Evolutionary conservation across 1,140 invertebrate genomes (phyloP).

Genomic region (Drosophila pachea): DNA sequence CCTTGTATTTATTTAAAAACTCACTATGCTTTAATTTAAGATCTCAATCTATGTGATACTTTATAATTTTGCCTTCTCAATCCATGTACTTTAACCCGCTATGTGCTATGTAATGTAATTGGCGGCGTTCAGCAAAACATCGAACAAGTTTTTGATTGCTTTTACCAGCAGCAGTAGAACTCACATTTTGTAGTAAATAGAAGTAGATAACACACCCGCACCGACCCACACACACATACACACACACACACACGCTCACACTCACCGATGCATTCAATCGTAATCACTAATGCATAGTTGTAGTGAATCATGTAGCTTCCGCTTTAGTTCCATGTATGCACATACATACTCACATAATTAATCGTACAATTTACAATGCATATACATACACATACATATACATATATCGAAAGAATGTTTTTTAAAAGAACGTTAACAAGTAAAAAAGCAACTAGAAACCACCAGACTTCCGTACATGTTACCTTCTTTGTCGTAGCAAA

Average conservation of each 20-base stretch:
- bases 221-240: slow-evolving; percentile 15
- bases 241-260: slow-evolving; percentile 14
- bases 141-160: slow-evolving; percentile 69
- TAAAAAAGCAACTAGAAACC: slow-evolving; percentile 65
- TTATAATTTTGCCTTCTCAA: slow-evolving; percentile 55
- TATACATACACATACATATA: slow-evolving; percentile 14
- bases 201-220: too few species aligned
- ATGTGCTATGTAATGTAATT: slow-evolving; percentile 50
- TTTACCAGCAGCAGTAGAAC: slow-evolving; percentile 50
- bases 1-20: slow-evolving; percentile 36
- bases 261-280: too few species aligned
- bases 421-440: slow-evolving; percentile 36
- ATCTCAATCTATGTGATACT: slow-evolving; percentile 76
- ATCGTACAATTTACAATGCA: slow-evolving; percentile 27
- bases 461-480: slow-evolving; percentile 76
- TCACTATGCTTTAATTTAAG: slow-evolving; percentile 73
- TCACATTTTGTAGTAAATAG: slow-evolving; percentile 18
- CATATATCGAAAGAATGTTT: slow-evolving; percentile 19
- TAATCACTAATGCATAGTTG: slow-evolving; percentile 23
- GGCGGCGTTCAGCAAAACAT: slow-evolving; percentile 57
- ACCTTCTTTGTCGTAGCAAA: slow-evolving; percentile 55
- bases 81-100: slow-evolving; percentile 43
- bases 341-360: slow-evolving; percentile 16
- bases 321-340: slow-evolving; percentile 48
- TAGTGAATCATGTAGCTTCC: slow-evolving; percentile 62